phyloP scores from a whole-genome alignment of 2,113 vertebrate species.

The Strix uralensis region DNA sequence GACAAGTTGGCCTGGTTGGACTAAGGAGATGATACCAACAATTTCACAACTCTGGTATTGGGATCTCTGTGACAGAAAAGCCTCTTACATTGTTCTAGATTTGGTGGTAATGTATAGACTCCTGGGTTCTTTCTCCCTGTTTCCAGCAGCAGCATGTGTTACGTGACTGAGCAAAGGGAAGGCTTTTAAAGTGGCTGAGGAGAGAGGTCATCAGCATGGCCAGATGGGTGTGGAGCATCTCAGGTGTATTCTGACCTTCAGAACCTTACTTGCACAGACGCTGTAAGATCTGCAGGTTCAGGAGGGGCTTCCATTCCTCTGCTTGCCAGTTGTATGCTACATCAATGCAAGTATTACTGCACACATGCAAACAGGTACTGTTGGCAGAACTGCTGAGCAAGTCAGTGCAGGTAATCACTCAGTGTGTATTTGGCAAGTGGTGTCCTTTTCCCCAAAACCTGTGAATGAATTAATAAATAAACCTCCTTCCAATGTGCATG shows the following conservation, averaged over 20 bases:
- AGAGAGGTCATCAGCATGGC: background rate
- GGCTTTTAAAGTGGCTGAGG: background rate
- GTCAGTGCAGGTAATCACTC: background rate
- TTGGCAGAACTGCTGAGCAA: background rate
- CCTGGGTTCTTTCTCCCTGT: background rate
- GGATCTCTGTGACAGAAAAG: background rate
- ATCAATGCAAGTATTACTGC: background rate
- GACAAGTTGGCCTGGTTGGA: background rate
- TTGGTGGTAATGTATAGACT: background rate
- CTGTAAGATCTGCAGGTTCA: background rate
- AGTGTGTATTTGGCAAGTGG: background rate
- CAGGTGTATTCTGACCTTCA: background rate
- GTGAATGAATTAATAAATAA: background rate
- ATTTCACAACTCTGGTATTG: background rate
- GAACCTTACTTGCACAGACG: background rate
- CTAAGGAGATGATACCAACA: background rate
- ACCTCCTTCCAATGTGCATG: background rate
- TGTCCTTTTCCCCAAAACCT: background rate
- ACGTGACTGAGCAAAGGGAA: background rate
- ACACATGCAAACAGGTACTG: background rate
- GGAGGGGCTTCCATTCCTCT: background rate
- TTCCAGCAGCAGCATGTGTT: background rate
- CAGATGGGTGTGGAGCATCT: background rate
- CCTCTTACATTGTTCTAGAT: background rate
- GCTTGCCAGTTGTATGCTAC: background rate